Conservation (phyloP, 2,888 invertebrate species). For the Yponomeuta malinellus region DNA sequence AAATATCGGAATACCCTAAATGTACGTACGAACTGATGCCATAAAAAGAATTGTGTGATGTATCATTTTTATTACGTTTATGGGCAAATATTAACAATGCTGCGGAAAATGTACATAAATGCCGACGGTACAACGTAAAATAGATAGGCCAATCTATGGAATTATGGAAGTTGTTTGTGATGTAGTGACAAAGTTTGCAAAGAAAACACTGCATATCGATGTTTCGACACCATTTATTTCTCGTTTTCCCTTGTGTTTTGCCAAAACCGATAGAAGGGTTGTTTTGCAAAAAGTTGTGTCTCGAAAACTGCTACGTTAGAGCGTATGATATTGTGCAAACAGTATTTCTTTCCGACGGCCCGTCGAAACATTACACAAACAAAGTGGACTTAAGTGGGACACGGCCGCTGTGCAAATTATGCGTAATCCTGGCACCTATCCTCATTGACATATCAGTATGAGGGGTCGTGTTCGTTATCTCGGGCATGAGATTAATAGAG, state of each 20-base stretch:
- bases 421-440: constrained; percentile 30
- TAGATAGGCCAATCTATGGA: constrained; percentile 21
- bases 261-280: constrained; percentile 40
- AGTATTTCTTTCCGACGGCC: constrained; percentile 27
- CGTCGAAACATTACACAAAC: constrained; percentile 23
- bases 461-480: constrained; percentile 20
- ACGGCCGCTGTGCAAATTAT: constrained; percentile 10
- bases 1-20: neutral
- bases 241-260: constrained; percentile 41
- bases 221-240: constrained; percentile 51
- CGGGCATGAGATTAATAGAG: constrained; percentile 54
- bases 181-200: constrained; percentile 51
- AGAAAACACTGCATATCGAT: constrained; percentile 45
- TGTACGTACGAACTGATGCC: neutral
- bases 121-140: neutral
- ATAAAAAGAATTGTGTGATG: constrained; percentile 17
- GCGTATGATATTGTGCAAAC: constrained; percentile 42
- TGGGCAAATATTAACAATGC: constrained; percentile 22
- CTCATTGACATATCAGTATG: constrained; percentile 19
- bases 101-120: constrained; percentile 19
- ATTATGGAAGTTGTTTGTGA: constrained; percentile 45
- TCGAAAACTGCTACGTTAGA: constrained; percentile 37
- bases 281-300: constrained; percentile 37
- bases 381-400: neutral
- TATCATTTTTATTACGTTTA: constrained; percentile 24